Percentiles rank a stretch among this genome's conserved stretches.
Conservation (phyloP, 2,888 invertebrate species). For the Gisinianus flammeolus region DNA sequence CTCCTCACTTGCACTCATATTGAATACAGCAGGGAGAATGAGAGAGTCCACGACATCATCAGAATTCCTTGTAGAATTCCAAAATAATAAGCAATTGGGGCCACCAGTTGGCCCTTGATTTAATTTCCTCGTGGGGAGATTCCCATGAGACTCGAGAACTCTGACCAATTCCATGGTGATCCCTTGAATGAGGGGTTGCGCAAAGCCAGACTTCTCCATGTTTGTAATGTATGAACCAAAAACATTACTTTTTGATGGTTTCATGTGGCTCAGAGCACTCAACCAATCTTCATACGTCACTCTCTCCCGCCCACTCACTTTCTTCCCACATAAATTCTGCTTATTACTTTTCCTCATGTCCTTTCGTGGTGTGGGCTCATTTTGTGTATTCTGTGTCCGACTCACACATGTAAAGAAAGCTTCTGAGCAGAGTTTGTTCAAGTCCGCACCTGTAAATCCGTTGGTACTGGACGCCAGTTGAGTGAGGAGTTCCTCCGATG, state of each 20-base stretch:
- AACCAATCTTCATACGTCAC: slow-evolving; percentile 45
- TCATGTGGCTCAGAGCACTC: slow-evolving; percentile 37
- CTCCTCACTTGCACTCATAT: too few species aligned
- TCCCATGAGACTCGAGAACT: neutral
- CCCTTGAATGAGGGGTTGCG: slow-evolving; percentile 23
- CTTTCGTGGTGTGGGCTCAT: too few species aligned
- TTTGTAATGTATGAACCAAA: slow-evolving; percentile 44
- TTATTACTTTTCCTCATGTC: neutral
- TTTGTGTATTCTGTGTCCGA: neutral
- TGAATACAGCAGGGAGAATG: slow-evolving; percentile 28
- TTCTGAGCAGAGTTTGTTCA: slow-evolving; percentile 85
- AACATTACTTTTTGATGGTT: slow-evolving; percentile 41
- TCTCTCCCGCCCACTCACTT: slow-evolving; percentile 5
- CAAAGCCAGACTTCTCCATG: slow-evolving; percentile 7
- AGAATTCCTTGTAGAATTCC: neutral
- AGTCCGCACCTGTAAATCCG: slow-evolving; percentile 84
- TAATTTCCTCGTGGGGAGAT: neutral
- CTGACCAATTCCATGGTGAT: neutral
- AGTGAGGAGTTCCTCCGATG: slow-evolving; percentile 67
- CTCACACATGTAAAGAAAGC: slow-evolving; percentile 63
- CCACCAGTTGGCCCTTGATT: neutral
- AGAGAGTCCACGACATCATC: slow-evolving; percentile 33
- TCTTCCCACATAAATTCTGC: slow-evolving; percentile 11
- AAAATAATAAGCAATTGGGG: slow-evolving; percentile 25
- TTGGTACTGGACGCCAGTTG: slow-evolving; percentile 73